Percentiles rank a stretch among this genome's conserved stretches.
Evolutionary conservation across 2,797 vertebrate genomes (phyloP).

Genomic region (Monodelphis domestica): DNA sequence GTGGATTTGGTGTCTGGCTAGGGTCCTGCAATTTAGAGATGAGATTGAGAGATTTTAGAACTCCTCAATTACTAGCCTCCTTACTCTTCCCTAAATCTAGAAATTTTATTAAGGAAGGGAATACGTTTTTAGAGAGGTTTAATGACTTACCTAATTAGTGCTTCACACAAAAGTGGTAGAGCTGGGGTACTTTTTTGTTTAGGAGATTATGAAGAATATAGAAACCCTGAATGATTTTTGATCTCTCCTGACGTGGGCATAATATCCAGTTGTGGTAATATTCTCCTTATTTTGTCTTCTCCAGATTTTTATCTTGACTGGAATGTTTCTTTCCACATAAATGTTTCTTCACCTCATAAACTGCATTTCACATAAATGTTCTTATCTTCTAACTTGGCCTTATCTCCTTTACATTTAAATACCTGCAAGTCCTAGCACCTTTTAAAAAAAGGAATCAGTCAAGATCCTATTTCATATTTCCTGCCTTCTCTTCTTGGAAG

Average conservation of each 20-base stretch:
- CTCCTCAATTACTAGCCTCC: background rate
- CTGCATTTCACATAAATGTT: background rate
- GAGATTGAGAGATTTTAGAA: background rate
- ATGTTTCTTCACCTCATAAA: background rate
- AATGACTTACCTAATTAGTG: background rate
- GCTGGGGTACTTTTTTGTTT: background rate
- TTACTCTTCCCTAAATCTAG: background rate
- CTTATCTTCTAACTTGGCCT: background rate
- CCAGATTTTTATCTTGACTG: background rate
- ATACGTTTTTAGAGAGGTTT: background rate
- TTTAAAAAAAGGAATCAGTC: constrained; percentile 8
- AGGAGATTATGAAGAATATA: background rate
- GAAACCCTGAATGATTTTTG: background rate
- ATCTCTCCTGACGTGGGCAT: background rate
- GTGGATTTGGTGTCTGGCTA: background rate
- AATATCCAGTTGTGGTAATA: background rate
- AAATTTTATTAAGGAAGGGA: background rate
- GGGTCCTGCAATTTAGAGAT: background rate
- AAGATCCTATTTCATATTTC: background rate
- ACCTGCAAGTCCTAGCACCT: background rate
- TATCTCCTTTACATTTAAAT: constrained; percentile 11
- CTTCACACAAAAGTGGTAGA: background rate
- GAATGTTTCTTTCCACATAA: background rate
- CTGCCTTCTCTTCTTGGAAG: background rate
- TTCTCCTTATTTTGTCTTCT: background rate